Conservation (phyloP, 2,797 vertebrate genomes). For the Geotrypetes seraphini region DNA sequence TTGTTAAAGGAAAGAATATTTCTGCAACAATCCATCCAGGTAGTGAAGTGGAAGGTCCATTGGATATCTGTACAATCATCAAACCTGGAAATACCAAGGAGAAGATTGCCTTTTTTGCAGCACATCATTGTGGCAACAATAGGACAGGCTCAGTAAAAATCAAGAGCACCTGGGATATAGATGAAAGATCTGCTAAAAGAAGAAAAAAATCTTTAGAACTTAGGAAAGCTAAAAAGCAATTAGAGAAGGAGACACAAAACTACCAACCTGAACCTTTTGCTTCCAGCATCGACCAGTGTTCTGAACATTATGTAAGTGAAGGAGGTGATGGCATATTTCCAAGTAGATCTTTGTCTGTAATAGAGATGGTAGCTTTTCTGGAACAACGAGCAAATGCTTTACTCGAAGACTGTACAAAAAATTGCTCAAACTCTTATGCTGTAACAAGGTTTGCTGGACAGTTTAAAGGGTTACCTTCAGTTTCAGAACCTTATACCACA, state of each 20-base stretch:
- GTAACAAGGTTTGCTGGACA: constrained; percentile 40
- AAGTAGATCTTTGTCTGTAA: constrained; percentile 68
- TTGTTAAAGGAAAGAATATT: constrained; percentile 38
- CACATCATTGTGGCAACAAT: constrained; percentile 53
- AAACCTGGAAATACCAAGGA: constrained; percentile 92
- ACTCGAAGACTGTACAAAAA: constrained; percentile 59
- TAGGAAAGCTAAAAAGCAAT: constrained; percentile 46
- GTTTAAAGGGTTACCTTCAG: constrained; percentile 26
- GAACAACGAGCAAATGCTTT: constrained; percentile 71
- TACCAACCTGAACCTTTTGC: constrained; percentile 43
- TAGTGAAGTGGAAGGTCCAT: constrained; percentile 53
- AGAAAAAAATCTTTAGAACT: constrained; percentile 63
- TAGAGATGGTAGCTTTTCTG: constrained; percentile 88
- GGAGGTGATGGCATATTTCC: constrained; percentile 25
- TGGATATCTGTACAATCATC: constrained; percentile 84
- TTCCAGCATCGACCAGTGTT: constrained; percentile 47
- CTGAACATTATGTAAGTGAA: constrained; percentile 37
- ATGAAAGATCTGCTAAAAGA: constrained; percentile 72
- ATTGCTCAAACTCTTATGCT: constrained; percentile 11
- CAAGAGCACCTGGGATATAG: constrained; percentile 80
- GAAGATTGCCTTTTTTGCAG: constrained; percentile 89
- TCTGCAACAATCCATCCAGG: constrained; percentile 49
- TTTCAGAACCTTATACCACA: constrained; percentile 16
- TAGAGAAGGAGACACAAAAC: constrained; percentile 46
- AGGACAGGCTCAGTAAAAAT: constrained; percentile 61